Evolutionary conservation across 2,888 invertebrate species (phyloP), one percentile per base, ranked within the genome.

Genomic region (Trisateles emortualis): DNA sequence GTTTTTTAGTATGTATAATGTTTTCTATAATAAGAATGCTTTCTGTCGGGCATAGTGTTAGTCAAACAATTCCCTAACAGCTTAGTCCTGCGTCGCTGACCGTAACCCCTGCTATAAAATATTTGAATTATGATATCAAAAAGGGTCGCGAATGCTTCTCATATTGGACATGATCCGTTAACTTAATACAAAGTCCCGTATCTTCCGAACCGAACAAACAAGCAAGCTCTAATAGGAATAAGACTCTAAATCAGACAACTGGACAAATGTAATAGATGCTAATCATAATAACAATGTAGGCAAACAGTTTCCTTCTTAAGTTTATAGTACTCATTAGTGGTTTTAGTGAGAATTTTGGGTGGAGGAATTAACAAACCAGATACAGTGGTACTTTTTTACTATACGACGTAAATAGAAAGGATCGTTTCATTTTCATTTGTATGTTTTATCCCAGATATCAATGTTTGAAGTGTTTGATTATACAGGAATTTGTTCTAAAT

Each of bases 201-300:
- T 55, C 60, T 64, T 63, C 60, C 58, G 57, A 54, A 59, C 51
- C 54, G 49, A 57, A 65, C 55, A 67, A 55, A 66, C 59, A 72
- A 69, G 71, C 68, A 74, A 72, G 76, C 69, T 72, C 75, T 79
- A 81, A 81, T 79, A 81, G 74, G 74, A 76, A 79, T 78, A 72
- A 81, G 72, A 76, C 70, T 71, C 61, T 74, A 78, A 74, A 76
- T 76, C 72, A 76, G 67, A 75, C 56, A 59, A 66, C 77, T 79
- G 79, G 80, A 84, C 80, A 78, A 78, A 75, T 70, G 64, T 70
- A 79, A 76, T 70, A 70, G 65, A 76, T 67, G 76, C 76, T 87
- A 86, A 86, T 82, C 72, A 76, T 73, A 65, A 60, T 84, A 87
- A 87, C 72, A 73, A 71, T 72, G 65, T 76, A 83, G 56, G 72